Percentiles rank a stretch among this genome's conserved stretches.
These are phyloP conservation scores for Podarcis lilfordi DNA, from an alignment of 2,797 vertebrate genomes.

Conservation along the genomic window DNA sequence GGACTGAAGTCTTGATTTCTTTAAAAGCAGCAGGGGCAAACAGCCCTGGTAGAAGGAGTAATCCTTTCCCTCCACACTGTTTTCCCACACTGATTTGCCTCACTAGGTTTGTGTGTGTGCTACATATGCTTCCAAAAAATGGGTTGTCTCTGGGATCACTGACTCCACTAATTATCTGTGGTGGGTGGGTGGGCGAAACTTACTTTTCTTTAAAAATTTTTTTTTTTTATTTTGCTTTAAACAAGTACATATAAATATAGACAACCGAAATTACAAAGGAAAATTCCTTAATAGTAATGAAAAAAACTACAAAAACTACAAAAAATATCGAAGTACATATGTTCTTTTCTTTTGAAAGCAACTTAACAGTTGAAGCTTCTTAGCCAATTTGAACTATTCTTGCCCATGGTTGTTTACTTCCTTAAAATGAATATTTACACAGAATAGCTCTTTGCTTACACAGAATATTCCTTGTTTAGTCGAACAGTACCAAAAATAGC, in stretches of 20 bases:
- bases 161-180: background rate
- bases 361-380: background rate
- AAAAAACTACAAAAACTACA: no score
- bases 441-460: slow-evolving; percentile 1
- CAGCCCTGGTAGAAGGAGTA: background rate
- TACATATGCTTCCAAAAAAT: background rate
- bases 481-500: slow-evolving; percentile 12
- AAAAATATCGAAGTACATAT: no score
- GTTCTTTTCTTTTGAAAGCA: background rate
- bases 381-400: background rate
- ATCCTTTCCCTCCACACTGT: background rate
- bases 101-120: background rate
- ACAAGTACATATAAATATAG: no score
- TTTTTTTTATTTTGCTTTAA: no score
- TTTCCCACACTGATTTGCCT: background rate
- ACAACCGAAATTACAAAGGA: no score
- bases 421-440: slow-evolving; percentile 6
- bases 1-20: no score
- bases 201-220: no score
- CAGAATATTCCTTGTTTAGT: slow-evolving; percentile 8
- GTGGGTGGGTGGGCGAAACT: no score
- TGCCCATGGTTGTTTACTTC: background rate
- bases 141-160: background rate
- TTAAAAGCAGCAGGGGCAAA: background rate
- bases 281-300: no score